phyloP scores from a whole-genome alignment of 2,888 invertebrate species.

The Tachina grossa region DNA sequence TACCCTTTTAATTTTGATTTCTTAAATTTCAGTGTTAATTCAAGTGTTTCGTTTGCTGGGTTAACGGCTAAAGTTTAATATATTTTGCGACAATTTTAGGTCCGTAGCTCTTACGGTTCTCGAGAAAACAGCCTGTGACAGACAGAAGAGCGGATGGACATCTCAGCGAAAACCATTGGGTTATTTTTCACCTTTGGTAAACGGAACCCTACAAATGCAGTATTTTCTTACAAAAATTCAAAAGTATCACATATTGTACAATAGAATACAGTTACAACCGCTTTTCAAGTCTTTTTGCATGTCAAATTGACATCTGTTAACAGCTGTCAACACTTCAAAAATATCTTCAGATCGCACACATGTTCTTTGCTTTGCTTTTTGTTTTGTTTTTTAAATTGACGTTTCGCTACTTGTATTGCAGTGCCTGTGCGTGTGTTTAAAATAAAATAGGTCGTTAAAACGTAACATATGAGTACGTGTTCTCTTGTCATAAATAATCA shows the following conservation, averaged over 20 bases:
- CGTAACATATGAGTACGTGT: constrained; percentile 67
- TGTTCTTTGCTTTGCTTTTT: background rate
- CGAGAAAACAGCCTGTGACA: no score
- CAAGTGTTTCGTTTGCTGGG: no score
- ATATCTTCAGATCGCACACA: constrained; percentile 45
- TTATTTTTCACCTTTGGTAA: no score
- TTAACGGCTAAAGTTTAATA: no score
- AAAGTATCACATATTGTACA: constrained; percentile 37
- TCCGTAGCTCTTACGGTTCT: no score
- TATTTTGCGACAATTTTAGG: no score
- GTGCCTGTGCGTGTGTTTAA: constrained; percentile 1
- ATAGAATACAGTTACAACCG: constrained; percentile 4
- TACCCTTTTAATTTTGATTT: no score
- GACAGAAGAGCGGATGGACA: no score
- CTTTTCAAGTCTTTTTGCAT: constrained; percentile 46
- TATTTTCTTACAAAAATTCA: background rate
- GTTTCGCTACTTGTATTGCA: background rate
- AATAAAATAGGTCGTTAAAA: constrained; percentile 65
- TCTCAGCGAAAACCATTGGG: no score
- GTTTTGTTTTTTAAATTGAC: background rate
- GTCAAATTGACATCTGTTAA: constrained; percentile 68
- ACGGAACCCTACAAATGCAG: no score
- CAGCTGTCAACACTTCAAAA: constrained; percentile 69
- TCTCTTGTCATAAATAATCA: constrained; percentile 70
- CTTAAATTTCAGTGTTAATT: no score